phyloP scores from a whole-genome alignment of 2,888 invertebrate species.

The Mystacides longicornis region DNA sequence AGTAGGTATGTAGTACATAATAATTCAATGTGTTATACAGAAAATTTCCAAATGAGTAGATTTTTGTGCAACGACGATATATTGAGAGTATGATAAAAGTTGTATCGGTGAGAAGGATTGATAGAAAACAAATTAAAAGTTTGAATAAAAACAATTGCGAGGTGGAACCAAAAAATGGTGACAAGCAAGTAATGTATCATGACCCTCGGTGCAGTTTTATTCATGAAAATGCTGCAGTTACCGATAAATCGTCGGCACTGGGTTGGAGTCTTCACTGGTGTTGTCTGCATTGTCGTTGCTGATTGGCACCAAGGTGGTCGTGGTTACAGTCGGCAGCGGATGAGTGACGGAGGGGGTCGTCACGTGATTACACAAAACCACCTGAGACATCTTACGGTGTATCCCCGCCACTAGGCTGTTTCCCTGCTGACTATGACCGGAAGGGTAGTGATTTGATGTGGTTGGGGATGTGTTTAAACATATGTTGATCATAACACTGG shows the following conservation, averaged over 20 bases:
- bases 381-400: constrained; percentile 59
- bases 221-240: constrained; percentile 38
- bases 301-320: constrained; percentile 36
- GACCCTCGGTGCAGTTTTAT: constrained; percentile 10
- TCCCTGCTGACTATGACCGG: constrained; percentile 17
- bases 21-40: too few species aligned
- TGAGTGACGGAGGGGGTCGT: constrained; percentile 28
- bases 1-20: too few species aligned
- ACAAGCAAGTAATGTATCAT: constrained; percentile 5
- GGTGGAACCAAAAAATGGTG: constrained; percentile 7
- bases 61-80: too few species aligned
- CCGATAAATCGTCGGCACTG: constrained; percentile 85
- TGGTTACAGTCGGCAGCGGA: constrained; percentile 35
- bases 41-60: too few species aligned
- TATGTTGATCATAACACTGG: constrained; percentile 24
- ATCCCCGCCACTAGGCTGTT: constrained; percentile 22
- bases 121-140: too few species aligned
- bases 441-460: constrained; percentile 18
- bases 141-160: background rate
- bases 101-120: too few species aligned
- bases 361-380: constrained; percentile 62
- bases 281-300: constrained; percentile 56
- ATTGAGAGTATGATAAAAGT: too few species aligned
- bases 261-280: constrained; percentile 79
- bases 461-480: constrained; percentile 24